These are phyloP conservation scores for Phymorhynchus buccinoides DNA, from an alignment of 1,140 invertebrate species.

Conservation along the genomic window DNA sequence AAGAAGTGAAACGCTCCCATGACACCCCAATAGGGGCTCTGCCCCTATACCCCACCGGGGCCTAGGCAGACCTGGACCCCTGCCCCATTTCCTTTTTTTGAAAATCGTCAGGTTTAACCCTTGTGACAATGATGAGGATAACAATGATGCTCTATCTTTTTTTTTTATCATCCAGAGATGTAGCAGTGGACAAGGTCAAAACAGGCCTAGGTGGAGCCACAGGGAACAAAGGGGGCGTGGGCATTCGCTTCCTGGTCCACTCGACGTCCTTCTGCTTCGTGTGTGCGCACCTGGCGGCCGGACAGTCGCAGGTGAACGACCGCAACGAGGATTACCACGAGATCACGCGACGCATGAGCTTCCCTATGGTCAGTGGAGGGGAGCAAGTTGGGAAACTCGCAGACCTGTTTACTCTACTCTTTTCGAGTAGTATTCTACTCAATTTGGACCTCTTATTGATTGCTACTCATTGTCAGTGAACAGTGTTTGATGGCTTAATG, in stretches of 20 bases:
- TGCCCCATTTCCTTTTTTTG: no score
- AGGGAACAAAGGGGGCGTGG: constrained; percentile 95
- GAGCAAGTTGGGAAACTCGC: no score
- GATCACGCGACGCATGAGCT: constrained; percentile 92
- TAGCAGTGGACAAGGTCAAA: constrained; percentile 95
- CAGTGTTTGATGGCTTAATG: no score
- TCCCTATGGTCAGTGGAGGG: constrained; percentile 84
- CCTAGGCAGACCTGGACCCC: no score
- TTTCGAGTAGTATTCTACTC: no score
- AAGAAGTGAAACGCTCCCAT: no score
- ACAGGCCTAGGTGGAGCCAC: constrained; percentile 96
- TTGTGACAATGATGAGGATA: neutral
- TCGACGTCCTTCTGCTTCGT: constrained; percentile 97
- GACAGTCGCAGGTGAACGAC: constrained; percentile 95
- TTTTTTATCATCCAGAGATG: constrained; percentile 80
- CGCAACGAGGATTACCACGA: constrained; percentile 97
- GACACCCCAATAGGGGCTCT: no score
- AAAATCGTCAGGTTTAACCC: no score
- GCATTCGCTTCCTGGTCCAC: constrained; percentile 91
- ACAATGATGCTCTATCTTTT: neutral
- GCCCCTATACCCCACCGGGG: no score
- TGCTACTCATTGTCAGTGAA: no score
- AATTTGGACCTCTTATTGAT: no score
- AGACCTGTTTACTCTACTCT: no score
- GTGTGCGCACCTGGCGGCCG: constrained; percentile 98